These are phyloP conservation scores for Watsonalla cultraria DNA, from an alignment of 2,888 invertebrate genomes.

Conservation along the genomic window DNA sequence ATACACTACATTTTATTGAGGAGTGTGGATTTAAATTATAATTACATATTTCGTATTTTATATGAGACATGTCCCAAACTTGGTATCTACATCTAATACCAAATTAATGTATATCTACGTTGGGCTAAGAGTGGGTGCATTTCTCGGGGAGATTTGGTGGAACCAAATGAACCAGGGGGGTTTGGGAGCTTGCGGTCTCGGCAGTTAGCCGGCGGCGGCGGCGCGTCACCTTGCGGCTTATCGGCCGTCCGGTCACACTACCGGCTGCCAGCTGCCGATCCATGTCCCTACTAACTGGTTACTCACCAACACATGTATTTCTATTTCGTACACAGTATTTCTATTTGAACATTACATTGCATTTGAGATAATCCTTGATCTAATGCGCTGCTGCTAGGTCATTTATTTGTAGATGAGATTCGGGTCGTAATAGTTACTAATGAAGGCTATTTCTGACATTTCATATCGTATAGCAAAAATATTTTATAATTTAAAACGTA, in stretches of 20 bases:
- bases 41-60: too few species aligned
- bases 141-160: slow-evolving; percentile 26
- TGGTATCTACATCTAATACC: slow-evolving; percentile 33
- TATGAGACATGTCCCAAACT: not conserved
- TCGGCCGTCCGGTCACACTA: slow-evolving; percentile 48
- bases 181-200: slow-evolving; percentile 30
- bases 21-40: slow-evolving; percentile 3
- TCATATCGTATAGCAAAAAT: not conserved
- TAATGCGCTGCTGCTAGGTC: slow-evolving; percentile 2
- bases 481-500: too few species aligned
- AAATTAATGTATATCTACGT: slow-evolving; percentile 36
- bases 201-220: slow-evolving; percentile 45
- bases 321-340: slow-evolving; percentile 18
- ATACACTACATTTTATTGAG: slow-evolving; percentile 3
- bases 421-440: too few species aligned
- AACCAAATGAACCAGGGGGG: slow-evolving; percentile 36
- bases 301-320: slow-evolving; percentile 17
- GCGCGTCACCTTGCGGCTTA: slow-evolving; percentile 62
- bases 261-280: slow-evolving; percentile 28
- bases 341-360: slow-evolving; percentile 28
- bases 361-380: slow-evolving; percentile 22
- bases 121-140: slow-evolving; percentile 29
- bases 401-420: not conserved
- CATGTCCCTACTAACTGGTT: slow-evolving; percentile 3
- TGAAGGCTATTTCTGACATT: not conserved